Conservation (phyloP, 1,140 invertebrate species). For the Drosophila rufa region DNA sequence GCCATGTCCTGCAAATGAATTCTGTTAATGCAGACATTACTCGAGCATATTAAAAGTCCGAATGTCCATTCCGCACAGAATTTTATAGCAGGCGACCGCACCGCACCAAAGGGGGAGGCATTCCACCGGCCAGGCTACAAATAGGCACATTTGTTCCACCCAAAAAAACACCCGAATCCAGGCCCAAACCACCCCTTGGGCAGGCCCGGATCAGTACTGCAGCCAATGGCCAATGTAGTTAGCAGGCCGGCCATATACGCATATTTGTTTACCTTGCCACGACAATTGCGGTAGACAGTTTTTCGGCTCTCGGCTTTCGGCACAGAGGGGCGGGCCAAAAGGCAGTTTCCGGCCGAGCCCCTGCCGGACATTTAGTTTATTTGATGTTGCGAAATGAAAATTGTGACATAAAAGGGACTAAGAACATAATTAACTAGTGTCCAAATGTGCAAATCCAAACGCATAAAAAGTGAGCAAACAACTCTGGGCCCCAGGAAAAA, state of each 20-base stretch:
- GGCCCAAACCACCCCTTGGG: constrained; percentile 24
- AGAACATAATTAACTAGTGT: constrained; percentile 83
- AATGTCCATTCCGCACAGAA: constrained; percentile 83
- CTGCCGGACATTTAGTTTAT: constrained; percentile 76
- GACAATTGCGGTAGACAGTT: constrained; percentile 73
- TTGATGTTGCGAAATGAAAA: constrained; percentile 83
- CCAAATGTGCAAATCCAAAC: constrained; percentile 80
- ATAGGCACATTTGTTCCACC: constrained; percentile 77
- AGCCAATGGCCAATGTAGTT: constrained; percentile 77
- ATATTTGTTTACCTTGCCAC: constrained; percentile 83
- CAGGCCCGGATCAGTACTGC: constrained; percentile 46
- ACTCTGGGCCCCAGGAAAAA: constrained; percentile 21
- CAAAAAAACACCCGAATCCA: constrained; percentile 25
- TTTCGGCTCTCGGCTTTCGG: constrained; percentile 6
- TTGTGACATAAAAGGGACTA: constrained; percentile 84
- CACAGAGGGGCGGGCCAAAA: constrained; percentile 1
- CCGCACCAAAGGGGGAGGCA: constrained; percentile 36
- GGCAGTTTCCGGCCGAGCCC: constrained; percentile 29
- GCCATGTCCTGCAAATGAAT: constrained; percentile 81
- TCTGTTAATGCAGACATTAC: constrained; percentile 85
- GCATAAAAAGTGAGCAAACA: constrained; percentile 75
- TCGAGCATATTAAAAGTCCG: constrained; percentile 85
- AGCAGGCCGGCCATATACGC: constrained; percentile 62
- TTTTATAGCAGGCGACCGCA: constrained; percentile 78
- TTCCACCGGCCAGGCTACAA: constrained; percentile 47